Conservation (phyloP, 2,113 vertebrate genomes). For the Noturus placidus region DNA sequence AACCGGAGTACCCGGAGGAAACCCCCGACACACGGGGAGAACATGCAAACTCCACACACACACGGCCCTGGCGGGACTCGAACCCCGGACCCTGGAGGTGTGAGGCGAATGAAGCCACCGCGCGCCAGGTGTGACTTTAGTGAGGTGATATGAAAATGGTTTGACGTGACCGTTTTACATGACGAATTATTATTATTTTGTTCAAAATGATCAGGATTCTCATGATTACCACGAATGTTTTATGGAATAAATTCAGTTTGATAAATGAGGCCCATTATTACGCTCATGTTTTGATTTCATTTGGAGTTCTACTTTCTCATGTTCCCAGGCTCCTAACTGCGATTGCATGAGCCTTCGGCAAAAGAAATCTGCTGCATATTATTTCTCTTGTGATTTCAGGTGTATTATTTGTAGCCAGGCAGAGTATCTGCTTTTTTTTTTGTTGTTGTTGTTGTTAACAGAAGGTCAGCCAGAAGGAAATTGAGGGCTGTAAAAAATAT, state of each 20-base stretch:
- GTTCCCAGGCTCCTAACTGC: conserved; percentile 4
- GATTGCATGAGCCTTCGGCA: background rate
- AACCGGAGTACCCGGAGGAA: no score
- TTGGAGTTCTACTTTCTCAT: background rate
- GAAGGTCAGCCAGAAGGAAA: conserved; percentile 10
- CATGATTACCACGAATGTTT: background rate
- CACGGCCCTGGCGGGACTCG: no score
- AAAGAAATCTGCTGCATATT: background rate
- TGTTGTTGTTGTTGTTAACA: background rate
- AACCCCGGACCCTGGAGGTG: no score
- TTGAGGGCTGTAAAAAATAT: background rate
- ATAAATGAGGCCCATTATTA: background rate
- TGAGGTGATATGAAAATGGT: background rate
- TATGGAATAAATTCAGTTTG: background rate
- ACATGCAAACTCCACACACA: no score
- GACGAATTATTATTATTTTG: no score
- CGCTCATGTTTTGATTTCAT: background rate
- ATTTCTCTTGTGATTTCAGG: conserved; percentile 14
- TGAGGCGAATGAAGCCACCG: no score
- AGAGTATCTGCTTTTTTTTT: background rate
- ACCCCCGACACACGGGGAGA: no score
- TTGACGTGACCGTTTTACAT: background rate
- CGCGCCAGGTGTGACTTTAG: background rate
- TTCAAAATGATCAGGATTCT: background rate
- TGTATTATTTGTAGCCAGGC: background rate